These are phyloP conservation scores for Hippopotamus amphibius DNA, from an alignment of 2,113 vertebrate genomes.

Conservation along the genomic window DNA sequence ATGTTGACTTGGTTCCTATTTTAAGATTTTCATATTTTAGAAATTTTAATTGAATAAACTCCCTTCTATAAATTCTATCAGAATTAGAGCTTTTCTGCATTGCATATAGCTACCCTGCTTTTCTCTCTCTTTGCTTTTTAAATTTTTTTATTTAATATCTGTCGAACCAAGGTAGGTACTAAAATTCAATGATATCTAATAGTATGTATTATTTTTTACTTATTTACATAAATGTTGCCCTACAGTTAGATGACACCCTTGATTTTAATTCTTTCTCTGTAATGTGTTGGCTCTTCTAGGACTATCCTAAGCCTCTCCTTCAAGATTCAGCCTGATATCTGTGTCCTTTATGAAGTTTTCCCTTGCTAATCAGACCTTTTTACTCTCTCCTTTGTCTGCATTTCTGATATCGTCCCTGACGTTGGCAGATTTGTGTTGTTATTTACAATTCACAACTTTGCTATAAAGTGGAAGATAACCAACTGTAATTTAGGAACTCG, in stretches of 20 bases:
- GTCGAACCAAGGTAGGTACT: background rate
- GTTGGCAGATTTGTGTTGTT: background rate
- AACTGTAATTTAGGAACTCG: background rate
- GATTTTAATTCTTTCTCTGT: background rate
- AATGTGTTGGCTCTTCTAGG: background rate
- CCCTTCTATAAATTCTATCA: constrained; percentile 1
- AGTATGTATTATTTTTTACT: background rate
- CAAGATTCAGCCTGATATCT: background rate
- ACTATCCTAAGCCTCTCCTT: background rate
- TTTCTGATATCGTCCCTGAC: background rate
- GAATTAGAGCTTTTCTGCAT: constrained; percentile 28
- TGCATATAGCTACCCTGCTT: background rate
- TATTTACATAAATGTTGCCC: background rate
- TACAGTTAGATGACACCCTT: background rate
- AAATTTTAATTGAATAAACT: constrained; percentile 28
- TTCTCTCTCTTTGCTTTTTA: background rate
- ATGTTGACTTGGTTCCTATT: constrained; percentile 67
- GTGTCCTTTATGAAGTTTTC: background rate
- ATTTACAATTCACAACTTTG: background rate
- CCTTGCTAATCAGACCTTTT: background rate
- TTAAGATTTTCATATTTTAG: constrained; percentile 43
- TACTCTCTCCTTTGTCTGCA: background rate
- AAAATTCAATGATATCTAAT: background rate
- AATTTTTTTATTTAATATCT: background rate
- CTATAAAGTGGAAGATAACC: background rate